Percentiles rank a stretch among this genome's conserved stretches.
Evolutionary conservation across 2,797 vertebrate species (phyloP).

Genomic region (Cyprinodon diabolis): DNA sequence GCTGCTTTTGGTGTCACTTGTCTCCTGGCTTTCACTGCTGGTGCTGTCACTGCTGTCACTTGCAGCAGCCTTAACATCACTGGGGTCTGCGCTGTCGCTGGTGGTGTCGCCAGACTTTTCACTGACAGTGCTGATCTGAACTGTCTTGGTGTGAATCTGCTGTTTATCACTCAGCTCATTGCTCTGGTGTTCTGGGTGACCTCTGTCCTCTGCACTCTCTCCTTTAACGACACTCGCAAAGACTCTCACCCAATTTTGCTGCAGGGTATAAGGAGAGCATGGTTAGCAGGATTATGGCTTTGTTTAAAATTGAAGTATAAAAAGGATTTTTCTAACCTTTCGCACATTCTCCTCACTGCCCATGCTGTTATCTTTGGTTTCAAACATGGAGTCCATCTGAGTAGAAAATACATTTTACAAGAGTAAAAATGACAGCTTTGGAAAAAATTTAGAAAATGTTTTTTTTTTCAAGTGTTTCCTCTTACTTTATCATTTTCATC

Average conservation of each 20-base stretch:
- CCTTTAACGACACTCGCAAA: conserved; percentile 46
- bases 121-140: conserved; percentile 10
- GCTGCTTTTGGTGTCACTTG: conserved; percentile 41
- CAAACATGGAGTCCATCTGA: conserved; percentile 52
- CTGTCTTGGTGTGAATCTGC: background rate
- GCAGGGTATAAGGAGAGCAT: background rate
- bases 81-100: conserved; percentile 40
- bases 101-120: conserved; percentile 28
- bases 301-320: background rate
- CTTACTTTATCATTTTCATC: conserved; percentile 62
- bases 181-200: conserved; percentile 25
- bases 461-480: background rate
- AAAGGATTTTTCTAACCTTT: conserved; percentile 59
- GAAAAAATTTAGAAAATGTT: background rate
- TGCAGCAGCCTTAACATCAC: conserved; percentile 9
- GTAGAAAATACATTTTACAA: conserved; percentile 9
- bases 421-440: background rate
- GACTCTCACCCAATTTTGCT: conserved; percentile 66
- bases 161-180: conserved; percentile 20
- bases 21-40: conserved; percentile 45
- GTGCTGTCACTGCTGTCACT: conserved; percentile 38
- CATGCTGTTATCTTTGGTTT: conserved; percentile 78
- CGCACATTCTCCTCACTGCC: conserved; percentile 76
- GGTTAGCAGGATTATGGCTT: background rate
- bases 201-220: conserved; percentile 56